Evolutionary conservation across 2,113 vertebrate species (phyloP).

Genomic region (Willisornis vidua): DNA sequence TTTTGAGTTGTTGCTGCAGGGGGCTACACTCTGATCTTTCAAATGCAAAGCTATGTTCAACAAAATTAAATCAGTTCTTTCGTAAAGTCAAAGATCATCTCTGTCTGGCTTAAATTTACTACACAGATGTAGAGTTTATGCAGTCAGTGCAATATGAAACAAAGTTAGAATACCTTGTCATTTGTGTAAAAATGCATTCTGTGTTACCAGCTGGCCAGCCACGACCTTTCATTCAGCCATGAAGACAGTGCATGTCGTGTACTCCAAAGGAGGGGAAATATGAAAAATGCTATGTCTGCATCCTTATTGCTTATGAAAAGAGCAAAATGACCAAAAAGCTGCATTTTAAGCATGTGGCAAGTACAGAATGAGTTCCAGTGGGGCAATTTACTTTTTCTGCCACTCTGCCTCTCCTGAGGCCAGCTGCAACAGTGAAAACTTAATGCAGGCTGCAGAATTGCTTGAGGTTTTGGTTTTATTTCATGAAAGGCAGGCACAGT

Average conservation of each 20-base stretch:
- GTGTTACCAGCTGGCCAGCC: not conserved
- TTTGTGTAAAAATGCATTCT: not conserved
- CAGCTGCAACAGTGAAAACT: not conserved
- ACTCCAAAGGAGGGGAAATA: not conserved
- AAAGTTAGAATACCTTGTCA: constrained; percentile 15
- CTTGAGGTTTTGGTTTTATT: not conserved
- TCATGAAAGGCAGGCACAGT: fast-evolving
- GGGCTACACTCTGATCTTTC: constrained; percentile 40
- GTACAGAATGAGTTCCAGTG: not conserved
- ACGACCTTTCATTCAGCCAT: constrained; percentile 8
- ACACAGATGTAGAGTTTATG: constrained; percentile 31
- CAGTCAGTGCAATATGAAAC: not conserved
- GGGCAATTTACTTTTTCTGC: not conserved
- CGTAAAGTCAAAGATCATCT: constrained; percentile 37
- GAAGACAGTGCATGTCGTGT: not conserved
- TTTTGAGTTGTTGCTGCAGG: constrained; percentile 7
- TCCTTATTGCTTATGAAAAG: not conserved
- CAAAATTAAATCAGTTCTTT: constrained; percentile 19
- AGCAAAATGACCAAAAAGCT: not conserved
- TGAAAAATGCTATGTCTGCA: not conserved
- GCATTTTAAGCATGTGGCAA: not conserved
- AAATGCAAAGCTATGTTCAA: constrained; percentile 41
- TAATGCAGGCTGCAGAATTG: not conserved
- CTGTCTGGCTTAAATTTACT: constrained; percentile 36
- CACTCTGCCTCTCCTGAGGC: not conserved